Evolutionary conservation across 2,113 vertebrate species (phyloP), one percentile per base, ranked within the genome.

Genomic region (Colaptes auratus): DNA sequence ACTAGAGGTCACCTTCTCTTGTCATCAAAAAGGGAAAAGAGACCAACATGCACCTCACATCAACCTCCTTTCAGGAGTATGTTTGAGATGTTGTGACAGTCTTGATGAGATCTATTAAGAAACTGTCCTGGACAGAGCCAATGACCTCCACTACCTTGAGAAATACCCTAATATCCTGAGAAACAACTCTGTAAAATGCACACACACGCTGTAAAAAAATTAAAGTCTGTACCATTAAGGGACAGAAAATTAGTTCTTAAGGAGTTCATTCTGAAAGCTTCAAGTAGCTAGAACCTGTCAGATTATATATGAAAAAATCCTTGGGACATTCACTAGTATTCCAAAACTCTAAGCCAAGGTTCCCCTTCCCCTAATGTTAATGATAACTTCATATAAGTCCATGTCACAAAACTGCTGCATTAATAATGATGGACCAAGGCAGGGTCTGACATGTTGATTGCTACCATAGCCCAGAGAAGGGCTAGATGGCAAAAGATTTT

Each of bases 381-480:
- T 4, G 3, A 44, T 39, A 18, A 67, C 31, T 46, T 35, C 7
- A 4, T 1, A 15, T 4, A 33, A 75, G 6, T 24, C 27, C 61
- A 75, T 5, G 15, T 69, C 71, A n/a, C 4, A 64, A 44, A 65
- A 53, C 33, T 44, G 8, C 30, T 79, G 31, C 0, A 0, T 9
- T 50, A 1, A 0, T 9, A 14, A 35, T 4, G 17, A 20, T 5
- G 36, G 66, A n/a, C 13, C 17, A 10, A 50, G 15, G 13, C 7
- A 75, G 12, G 3, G 4, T 31, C 53, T 64, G 16, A 28, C 1
- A 0, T 16, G 15, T 12, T 23, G 7, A n/a, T 52, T n/a, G 35
- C 39, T 82, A 10, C 31, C 44, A 23, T 2, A 31, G 6, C 39
- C 33, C 9, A 5, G 25, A 73, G 10, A 77, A 61, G 17, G 39